Base-by-base conservation (phyloP, 2,113 vertebrate species). In the Amazona vittata region DNA sequence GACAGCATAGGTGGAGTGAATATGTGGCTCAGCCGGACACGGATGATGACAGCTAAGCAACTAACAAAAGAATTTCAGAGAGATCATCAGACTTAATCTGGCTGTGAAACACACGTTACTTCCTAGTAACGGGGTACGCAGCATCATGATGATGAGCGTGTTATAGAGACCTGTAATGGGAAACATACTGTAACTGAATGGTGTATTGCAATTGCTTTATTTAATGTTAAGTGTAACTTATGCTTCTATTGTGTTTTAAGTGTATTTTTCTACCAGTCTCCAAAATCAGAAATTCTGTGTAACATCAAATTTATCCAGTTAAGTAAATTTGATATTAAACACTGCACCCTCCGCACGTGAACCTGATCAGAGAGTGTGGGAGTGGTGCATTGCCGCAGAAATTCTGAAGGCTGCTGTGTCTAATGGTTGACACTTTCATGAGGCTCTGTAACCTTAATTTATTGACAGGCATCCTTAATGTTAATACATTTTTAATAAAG, bases 111-210 rank as follows among this genome's bases (percentile, higher is more conserved):
- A 37, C 0, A 0, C 31, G 31, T 35, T 77, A 9, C 6, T 73
- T 67, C 22, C n/a, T 43, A 35, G 15, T 13, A 62, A 33, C 0
- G 19, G 50, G 8, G 29, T 71, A 22, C 4, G 28, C 39, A 33
- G 16, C 7, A 1, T 52, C 44, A 25, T 22, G 31, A 33, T 29
- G 25, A 19, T 77, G 31, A 73, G 13, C 13, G 22, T 21, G 11
- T 29, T 65, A 21, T 8, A 55, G 39, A 78, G 13, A 39, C 8
- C 0, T 0, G 9, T 37, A 53, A 37, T 3, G 3, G 18, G 11
- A 57, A 63, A 44, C 22, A 29, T 13, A 4, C 22, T 37, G 11
- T 50, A 28, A 39, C 19, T 62, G 26, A 79, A 49, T 41, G 5
- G 4, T 33, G 22, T 17, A 21, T 44, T 65, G 8, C 6, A 50